Conservation (phyloP, 2,113 vertebrate genomes). For the Pelobates fuscus region DNA sequence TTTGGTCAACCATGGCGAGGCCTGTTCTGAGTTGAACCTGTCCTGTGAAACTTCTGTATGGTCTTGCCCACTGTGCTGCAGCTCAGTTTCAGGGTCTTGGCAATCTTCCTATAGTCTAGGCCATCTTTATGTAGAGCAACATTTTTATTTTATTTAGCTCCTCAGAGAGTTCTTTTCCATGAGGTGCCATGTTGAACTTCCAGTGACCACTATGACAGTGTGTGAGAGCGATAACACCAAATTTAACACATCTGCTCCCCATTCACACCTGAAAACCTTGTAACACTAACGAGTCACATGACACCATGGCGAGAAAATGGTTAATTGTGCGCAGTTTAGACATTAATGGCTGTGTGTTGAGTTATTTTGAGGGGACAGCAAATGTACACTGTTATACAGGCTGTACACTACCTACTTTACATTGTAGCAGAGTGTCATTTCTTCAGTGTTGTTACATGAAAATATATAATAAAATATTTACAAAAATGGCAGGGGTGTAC, state of each 20-base stretch:
- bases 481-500: too few species aligned
- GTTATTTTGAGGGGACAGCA: too few species aligned
- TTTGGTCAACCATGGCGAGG: not conserved
- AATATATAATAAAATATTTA: too few species aligned
- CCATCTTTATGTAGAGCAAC: not conserved
- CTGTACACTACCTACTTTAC: too few species aligned
- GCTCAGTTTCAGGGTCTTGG: not conserved
- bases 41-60: not conserved
- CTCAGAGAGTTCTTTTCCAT: slow-evolving; percentile 4
- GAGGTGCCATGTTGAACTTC: not conserved
- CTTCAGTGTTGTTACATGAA: too few species aligned
- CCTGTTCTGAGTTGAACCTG: not conserved
- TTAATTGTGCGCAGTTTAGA: not conserved
- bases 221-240: slow-evolving; percentile 4
- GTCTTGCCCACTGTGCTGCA: too few species aligned
- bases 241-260: not conserved
- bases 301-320: not conserved
- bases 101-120: not conserved
- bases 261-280: not conserved
- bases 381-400: too few species aligned
- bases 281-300: slow-evolving; percentile 3
- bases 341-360: too few species aligned
- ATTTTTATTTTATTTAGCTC: not conserved
- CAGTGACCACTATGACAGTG: not conserved
- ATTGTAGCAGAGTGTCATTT: too few species aligned